phyloP scores from a whole-genome alignment of 2,797 vertebrate genomes.

The Trichosurus vulpecula region DNA sequence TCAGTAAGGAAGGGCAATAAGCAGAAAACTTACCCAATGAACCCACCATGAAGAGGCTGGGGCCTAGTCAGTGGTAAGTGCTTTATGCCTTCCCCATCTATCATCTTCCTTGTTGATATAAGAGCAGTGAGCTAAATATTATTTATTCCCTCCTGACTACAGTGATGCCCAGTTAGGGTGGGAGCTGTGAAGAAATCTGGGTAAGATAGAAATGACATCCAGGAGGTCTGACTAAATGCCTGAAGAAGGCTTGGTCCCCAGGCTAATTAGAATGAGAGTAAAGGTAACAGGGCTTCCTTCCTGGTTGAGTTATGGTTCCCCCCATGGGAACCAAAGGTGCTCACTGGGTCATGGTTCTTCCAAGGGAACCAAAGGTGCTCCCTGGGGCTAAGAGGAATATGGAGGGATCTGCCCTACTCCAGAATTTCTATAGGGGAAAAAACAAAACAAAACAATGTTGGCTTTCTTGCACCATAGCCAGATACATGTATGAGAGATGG shows the following conservation, averaged over 20 bases:
- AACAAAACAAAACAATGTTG: neutral
- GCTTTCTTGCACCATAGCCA: neutral
- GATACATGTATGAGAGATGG: neutral
- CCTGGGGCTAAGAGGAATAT: neutral
- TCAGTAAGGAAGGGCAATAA: neutral
- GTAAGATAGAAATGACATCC: neutral
- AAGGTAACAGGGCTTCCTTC: neutral
- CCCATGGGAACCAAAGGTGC: no score
- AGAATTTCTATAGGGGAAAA: neutral
- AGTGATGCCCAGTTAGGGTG: neutral
- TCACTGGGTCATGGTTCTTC: neutral
- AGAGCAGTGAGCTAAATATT: neutral
- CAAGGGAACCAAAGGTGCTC: neutral
- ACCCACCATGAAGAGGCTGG: neutral
- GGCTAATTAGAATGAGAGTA: neutral
- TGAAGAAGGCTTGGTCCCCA: neutral
- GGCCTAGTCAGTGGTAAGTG: neutral
- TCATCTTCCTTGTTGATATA: neutral
- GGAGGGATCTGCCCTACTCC: neutral
- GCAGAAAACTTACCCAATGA: neutral
- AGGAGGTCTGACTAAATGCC: neutral
- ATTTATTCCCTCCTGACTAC: neutral
- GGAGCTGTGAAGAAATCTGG: neutral
- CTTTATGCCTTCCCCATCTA: neutral
- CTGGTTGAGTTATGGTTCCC: neutral